These are phyloP conservation scores for Pollimyrus isidori DNA, from an alignment of 2,113 vertebrate genomes.

Conservation along the genomic window DNA sequence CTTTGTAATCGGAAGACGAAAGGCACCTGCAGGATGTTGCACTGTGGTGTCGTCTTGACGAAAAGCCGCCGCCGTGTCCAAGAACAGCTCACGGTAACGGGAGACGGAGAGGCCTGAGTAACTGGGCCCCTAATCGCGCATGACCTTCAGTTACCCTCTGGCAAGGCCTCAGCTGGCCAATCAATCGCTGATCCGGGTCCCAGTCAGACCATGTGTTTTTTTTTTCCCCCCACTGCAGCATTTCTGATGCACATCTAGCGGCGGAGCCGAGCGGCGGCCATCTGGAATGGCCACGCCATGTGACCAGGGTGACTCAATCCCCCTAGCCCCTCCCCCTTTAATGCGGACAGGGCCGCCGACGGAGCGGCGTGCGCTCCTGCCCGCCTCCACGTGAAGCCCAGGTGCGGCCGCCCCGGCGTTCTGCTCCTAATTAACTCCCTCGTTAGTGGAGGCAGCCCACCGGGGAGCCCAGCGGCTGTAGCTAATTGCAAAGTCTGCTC, in stretches of 20 bases:
- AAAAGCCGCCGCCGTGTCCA: background rate
- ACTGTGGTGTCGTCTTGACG: background rate
- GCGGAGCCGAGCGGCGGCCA: background rate
- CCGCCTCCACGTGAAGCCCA: conserved; percentile 28
- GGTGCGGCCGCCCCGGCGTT: conserved; percentile 21
- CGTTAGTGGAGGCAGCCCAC: conserved; percentile 20
- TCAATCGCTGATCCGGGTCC: background rate
- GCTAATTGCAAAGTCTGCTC: conserved; percentile 22
- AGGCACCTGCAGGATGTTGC: background rate
- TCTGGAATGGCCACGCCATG: background rate
- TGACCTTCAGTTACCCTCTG: conserved; percentile 5
- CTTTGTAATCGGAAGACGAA: background rate
- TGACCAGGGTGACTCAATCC: background rate
- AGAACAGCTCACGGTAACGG: background rate
- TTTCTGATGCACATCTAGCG: background rate
- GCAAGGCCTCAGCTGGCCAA: background rate
- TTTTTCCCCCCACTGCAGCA: background rate
- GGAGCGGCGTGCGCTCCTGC: background rate
- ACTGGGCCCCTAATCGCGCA: background rate
- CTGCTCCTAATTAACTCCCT: conserved; percentile 37
- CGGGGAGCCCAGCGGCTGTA: conserved; percentile 23
- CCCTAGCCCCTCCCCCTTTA: background rate
- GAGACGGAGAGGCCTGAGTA: background rate
- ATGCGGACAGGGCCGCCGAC: background rate
- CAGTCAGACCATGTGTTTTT: background rate